These are phyloP conservation scores for Lophotriccus pileatus DNA, from an alignment of 2,797 vertebrate species.

Conservation along the genomic window DNA sequence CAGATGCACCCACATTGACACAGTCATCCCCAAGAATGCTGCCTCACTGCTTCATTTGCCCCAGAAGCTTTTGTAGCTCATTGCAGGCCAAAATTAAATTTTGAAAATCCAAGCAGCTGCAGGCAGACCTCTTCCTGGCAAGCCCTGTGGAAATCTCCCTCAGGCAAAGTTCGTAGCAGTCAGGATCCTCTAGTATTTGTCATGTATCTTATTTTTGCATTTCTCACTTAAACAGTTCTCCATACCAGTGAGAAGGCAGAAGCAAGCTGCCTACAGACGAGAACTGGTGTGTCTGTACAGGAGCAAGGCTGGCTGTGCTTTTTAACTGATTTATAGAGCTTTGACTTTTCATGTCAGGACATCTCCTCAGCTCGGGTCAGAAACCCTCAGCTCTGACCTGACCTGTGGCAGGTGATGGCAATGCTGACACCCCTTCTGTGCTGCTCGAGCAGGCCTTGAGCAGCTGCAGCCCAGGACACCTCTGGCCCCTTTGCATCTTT, in stretches of 20 bases:
- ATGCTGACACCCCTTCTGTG: neutral
- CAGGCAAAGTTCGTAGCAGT: neutral
- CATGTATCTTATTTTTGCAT: neutral
- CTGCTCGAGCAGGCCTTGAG: fast-evolving
- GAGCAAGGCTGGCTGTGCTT: neutral
- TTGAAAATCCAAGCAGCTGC: neutral
- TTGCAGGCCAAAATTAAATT: neutral
- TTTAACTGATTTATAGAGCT: neutral
- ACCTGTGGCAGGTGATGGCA: neutral
- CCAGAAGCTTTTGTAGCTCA: neutral
- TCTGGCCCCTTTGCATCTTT: neutral
- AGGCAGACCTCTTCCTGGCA: neutral
- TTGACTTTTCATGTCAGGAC: neutral
- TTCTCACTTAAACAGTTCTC: neutral
- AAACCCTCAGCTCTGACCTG: neutral
- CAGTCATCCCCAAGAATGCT: neutral
- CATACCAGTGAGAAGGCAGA: neutral
- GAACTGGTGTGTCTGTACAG: neutral
- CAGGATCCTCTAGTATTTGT: neutral
- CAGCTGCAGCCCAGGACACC: neutral
- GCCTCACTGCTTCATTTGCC: neutral
- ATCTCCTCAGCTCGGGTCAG: neutral
- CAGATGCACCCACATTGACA: neutral
- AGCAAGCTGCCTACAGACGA: neutral
- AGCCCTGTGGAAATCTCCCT: constrained; percentile 17